Base-by-base conservation (phyloP, 2,888 invertebrate genomes). In the Torymus texanus region DNA sequence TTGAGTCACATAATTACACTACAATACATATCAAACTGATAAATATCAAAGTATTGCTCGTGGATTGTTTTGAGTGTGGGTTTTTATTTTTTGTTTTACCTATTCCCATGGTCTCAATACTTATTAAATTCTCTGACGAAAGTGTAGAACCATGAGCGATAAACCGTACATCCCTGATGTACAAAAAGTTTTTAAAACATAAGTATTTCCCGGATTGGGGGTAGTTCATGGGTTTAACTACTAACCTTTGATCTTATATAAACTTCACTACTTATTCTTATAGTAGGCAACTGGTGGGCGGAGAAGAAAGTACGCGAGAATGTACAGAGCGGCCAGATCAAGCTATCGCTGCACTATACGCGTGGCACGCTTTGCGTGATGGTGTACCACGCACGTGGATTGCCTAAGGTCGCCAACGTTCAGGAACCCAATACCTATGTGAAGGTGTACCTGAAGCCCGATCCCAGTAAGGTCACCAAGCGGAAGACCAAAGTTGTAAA, bases 401-500 rank as follows among this genome's bases (percentile, higher is more conserved):
- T 98, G 82, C 95, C 96, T 0, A 91, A 94, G 88, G 93, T 96
- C 68, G 93, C 95, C 12, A 95, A 95, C 85, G 94, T 94, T 10
- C 93, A 96, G 87, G 96, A 96, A 87, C 97, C 97, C 12, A 96
- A 95, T 84, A 96, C 97, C 10, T 97, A 97, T 87, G 97, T 97
- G 78, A 97, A 97, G 92, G 96, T 95, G 72, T 99, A 99, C 90
- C 92, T 99, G 80, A 94, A 97, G 85, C 98, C 99, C 11, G 98
- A 99, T 90, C 94, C 95, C 24, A 94, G 94, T 76, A 98, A 98
- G 91, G 94, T 94, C 83, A 98, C 98, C 16, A 99, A 99, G 91
- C 93, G 97, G 72, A 99, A 99, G 91, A 99, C 99, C 0, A 96
- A 97, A 91, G 96, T 98, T 1, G 94, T 98, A 1, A 95, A 95